Conservation (phyloP, 1,140 invertebrate genomes). For the Triops longicaudatus region DNA sequence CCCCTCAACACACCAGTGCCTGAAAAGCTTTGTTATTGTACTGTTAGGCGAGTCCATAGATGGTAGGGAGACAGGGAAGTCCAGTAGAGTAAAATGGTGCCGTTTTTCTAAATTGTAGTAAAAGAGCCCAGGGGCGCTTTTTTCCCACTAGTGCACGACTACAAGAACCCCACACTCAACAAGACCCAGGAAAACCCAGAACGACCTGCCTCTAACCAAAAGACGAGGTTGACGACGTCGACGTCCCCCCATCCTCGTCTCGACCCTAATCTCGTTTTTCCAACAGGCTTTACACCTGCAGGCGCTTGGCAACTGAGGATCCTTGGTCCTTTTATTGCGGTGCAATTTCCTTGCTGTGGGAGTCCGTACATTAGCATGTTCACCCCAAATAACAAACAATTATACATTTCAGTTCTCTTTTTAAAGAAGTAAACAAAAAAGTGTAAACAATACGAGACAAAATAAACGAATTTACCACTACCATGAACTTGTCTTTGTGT, state of each 20-base stretch:
- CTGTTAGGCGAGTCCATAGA: not conserved
- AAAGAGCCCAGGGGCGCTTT: not conserved
- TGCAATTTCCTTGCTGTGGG: not conserved
- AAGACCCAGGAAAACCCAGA: too few species aligned
- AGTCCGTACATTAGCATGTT: too few species aligned
- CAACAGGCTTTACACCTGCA: not conserved
- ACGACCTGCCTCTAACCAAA: not conserved
- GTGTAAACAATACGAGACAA: too few species aligned
- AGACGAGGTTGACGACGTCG: constrained; percentile 10
- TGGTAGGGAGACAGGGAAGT: not conserved
- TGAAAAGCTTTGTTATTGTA: not conserved
- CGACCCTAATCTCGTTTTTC: constrained; percentile 13
- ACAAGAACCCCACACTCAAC: not conserved
- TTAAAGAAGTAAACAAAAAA: too few species aligned
- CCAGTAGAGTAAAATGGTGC: not conserved
- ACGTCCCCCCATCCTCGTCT: not conserved
- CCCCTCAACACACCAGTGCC: not conserved
- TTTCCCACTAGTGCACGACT: not conserved
- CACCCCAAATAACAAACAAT: too few species aligned
- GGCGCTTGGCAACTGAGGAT: not conserved
- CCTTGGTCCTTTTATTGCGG: not conserved
- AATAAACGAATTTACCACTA: too few species aligned
- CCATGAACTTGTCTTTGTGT: too few species aligned
- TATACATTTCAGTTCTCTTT: too few species aligned
- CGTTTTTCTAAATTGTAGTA: not conserved